These are phyloP conservation scores for Sebastes ruberrimus DNA, from an alignment of 2,797 vertebrate species.

Conservation along the genomic window DNA sequence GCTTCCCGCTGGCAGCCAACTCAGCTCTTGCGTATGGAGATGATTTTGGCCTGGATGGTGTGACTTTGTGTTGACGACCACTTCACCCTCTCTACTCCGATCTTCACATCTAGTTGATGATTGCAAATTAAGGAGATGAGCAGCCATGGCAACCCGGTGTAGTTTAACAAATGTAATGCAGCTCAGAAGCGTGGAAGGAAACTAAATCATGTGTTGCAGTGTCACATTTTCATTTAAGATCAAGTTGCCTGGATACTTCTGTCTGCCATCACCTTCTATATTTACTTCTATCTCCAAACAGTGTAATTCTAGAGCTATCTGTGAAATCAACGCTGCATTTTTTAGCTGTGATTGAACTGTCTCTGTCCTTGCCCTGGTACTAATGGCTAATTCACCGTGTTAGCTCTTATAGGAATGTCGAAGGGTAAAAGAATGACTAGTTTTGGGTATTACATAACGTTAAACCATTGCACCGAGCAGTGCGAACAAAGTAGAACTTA, in stretches of 20 bases:
- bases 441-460: constrained; percentile 10
- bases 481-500: constrained; percentile 45
- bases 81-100: background rate
- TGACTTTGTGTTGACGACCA: constrained; percentile 3
- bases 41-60: background rate
- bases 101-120: constrained; percentile 5
- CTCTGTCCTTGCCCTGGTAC: background rate
- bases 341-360: constrained; percentile 11
- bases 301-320: constrained; percentile 17
- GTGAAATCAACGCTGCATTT: background rate
- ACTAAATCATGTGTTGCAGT: constrained; percentile 5
- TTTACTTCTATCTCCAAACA: background rate
- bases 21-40: background rate
- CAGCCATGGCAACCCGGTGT: background rate
- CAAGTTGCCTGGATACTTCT: background rate
- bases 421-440: constrained; percentile 20
- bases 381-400: background rate
- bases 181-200: background rate
- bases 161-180: constrained; percentile 4
- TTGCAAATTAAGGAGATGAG: constrained; percentile 27
- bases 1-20: background rate
- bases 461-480: constrained; percentile 21
- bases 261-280: background rate
- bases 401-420: constrained; percentile 33
- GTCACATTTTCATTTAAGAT: constrained; percentile 7